These are phyloP conservation scores for Caenorhabditis virilis DNA, from an alignment of 2,888 invertebrate species.

Conservation along the genomic window DNA sequence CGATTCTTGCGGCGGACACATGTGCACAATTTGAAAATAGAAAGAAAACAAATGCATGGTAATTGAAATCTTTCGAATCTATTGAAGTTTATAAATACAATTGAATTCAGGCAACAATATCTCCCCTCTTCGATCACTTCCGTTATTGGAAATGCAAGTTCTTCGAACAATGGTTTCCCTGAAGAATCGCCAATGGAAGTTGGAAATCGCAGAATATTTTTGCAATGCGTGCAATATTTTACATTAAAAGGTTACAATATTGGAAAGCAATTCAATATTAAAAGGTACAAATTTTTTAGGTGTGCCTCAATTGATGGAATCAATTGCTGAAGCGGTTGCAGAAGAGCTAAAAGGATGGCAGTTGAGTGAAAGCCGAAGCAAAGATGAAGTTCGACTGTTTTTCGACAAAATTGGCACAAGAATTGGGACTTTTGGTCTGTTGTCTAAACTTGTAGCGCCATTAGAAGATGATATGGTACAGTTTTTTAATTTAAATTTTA, in stretches of 20 bases:
- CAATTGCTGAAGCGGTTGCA: slow-evolving; percentile 26
- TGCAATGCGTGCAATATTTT: slow-evolving; percentile 58
- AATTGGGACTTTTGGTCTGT: slow-evolving; percentile 15
- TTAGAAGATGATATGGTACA: slow-evolving; percentile 19
- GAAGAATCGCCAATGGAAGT: no score
- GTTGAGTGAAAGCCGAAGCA: slow-evolving; percentile 18
- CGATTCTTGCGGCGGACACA: slow-evolving; percentile 55
- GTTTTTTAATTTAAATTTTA: background rate
- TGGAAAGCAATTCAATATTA: background rate
- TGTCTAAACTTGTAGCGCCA: slow-evolving; percentile 42
- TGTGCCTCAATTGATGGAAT: slow-evolving; percentile 39
- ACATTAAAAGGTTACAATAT: slow-evolving; percentile 44
- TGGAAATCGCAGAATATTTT: slow-evolving; percentile 47
- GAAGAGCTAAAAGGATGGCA: slow-evolving; percentile 29
- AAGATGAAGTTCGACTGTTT: slow-evolving; percentile 24
- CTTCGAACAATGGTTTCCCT: background rate
- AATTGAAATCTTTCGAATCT: background rate
- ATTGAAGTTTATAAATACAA: background rate
- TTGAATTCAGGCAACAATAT: slow-evolving; percentile 18
- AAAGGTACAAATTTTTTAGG: slow-evolving; percentile 9
- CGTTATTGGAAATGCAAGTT: background rate
- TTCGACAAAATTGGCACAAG: slow-evolving; percentile 34
- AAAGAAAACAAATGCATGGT: slow-evolving; percentile 10
- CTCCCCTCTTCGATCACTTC: slow-evolving; percentile 20
- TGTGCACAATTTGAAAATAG: slow-evolving; percentile 42